Percentiles rank a stretch among this genome's conserved stretches.
phyloP scores from a whole-genome alignment of 2,113 vertebrate species.

The Microcebus griseorufus region DNA sequence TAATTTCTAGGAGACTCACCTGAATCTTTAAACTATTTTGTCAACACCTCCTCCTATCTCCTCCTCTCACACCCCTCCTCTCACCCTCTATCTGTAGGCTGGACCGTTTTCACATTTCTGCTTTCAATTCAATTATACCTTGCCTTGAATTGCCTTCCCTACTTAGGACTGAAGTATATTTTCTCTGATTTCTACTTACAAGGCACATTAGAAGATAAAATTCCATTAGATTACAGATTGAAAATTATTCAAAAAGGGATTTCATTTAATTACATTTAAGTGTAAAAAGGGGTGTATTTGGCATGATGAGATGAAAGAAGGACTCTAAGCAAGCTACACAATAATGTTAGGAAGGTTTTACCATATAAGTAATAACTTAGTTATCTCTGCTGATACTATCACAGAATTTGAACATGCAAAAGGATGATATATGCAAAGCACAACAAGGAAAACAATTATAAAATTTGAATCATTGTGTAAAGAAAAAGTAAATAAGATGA shows the following conservation, averaged over 20 bases:
- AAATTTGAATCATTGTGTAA: background rate
- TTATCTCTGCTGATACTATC: conserved; percentile 1
- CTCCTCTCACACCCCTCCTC: background rate
- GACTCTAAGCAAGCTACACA: background rate
- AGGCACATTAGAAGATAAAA: conserved; percentile 46
- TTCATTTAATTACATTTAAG: conserved; percentile 59
- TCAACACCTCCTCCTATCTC: background rate
- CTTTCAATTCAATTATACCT: background rate
- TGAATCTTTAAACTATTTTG: background rate
- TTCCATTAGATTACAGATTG: background rate
- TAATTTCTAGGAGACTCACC: background rate
- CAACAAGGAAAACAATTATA: background rate
- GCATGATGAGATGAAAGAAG: conserved; percentile 49
- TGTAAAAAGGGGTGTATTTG: conserved; percentile 18
- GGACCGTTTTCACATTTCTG: background rate
- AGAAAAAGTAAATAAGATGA: conserved; percentile 20
- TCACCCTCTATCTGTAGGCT: background rate
- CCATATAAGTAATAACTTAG: conserved; percentile 50
- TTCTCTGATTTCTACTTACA: conserved; percentile 60
- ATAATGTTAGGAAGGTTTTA: conserved; percentile 45
- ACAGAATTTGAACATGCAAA: conserved; percentile 14
- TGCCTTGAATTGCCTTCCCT: background rate
- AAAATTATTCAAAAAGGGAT: conserved; percentile 57
- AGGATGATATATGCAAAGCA: background rate
- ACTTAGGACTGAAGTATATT: conserved; percentile 23